Base-by-base conservation (phyloP, 1,140 invertebrate species). In the Chymomyza costata region DNA sequence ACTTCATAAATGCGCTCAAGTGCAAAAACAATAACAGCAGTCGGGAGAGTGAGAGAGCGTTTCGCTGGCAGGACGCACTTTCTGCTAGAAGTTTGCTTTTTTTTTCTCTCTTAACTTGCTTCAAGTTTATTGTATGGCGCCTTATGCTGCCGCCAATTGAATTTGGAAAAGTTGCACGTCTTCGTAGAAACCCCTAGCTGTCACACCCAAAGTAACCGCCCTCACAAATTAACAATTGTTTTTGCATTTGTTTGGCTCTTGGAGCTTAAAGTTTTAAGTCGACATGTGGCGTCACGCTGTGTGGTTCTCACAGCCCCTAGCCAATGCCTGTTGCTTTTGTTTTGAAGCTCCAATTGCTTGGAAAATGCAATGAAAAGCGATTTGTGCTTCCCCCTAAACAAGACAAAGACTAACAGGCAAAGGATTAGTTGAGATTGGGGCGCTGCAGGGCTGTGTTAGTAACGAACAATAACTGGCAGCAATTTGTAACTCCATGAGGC, bases 301-400 rank as follows among this genome's bases (percentile, higher is more conserved):
- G 44, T 21, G 7, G 15, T 37, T 37, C 18, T 21, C 34, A 13
- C 39, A 37, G 31, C 39, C 13, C n/a, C n/a, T n/a, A n/a, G n/a
- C n/a, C 10, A 8, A 44, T 18, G 34, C 64, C 52, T 65, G 58
- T 68, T 68, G 65, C 65, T 50, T 51, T 28, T 40, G 21, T 48
- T 7, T 15, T 11, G 11, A 30, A 37, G 16, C 37, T 19, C 21
- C 53, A 66, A 63, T 71, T 58, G 58, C 53, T 58, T 71, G 62
- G 46, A 66, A 71, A 71, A 62, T 58, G 57, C 53, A 34, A 53
- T 50, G 41, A 68, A 51, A 53, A 45, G 28, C 43, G 34, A 10
- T 39, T 25, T 14, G 7, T 15, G n/a, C n/a, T n/a, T n/a, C n/a
- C n/a, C n/a, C n/a, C n/a, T n/a, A n/a, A n/a, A n/a, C n/a, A n/a